Conservation (phyloP, 2,113 vertebrate genomes). For the Xiphorhynchus elegans region DNA sequence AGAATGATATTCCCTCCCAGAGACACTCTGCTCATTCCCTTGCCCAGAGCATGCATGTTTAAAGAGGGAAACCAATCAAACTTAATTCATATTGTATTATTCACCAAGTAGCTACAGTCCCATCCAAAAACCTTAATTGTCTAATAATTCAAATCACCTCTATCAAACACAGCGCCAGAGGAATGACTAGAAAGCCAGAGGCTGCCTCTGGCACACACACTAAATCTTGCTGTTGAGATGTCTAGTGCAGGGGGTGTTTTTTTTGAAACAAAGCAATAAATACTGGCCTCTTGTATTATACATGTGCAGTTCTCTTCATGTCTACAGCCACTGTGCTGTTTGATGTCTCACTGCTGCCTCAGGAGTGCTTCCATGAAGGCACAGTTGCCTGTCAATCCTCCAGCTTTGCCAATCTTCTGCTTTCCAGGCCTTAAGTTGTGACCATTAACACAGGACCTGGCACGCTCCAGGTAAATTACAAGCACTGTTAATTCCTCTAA, state of each 20-base stretch:
- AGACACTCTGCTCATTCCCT: neutral
- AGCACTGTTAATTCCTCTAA: neutral
- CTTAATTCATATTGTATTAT: constrained; percentile 37
- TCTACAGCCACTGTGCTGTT: neutral
- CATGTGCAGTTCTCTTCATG: neutral
- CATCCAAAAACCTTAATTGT: constrained; percentile 41
- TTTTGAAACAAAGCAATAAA: constrained; percentile 7
- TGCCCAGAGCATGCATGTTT: constrained; percentile 27
- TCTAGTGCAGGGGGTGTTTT: neutral
- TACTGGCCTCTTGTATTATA: neutral
- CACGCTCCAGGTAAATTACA: neutral
- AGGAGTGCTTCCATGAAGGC: neutral
- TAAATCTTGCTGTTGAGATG: neutral
- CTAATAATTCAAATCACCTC: constrained; percentile 40
- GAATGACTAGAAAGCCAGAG: neutral
- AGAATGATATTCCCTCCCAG: constrained; percentile 20
- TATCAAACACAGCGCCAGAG: neutral
- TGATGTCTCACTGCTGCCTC: neutral
- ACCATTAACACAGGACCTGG: neutral
- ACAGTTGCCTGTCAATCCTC: neutral
- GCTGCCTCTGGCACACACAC: neutral
- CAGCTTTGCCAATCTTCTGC: neutral
- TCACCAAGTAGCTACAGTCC: constrained; percentile 16
- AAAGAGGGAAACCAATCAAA: constrained; percentile 17
- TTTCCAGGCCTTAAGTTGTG: neutral